phyloP scores from a whole-genome alignment of 2,113 vertebrate species.

The Fregata magnificens region DNA sequence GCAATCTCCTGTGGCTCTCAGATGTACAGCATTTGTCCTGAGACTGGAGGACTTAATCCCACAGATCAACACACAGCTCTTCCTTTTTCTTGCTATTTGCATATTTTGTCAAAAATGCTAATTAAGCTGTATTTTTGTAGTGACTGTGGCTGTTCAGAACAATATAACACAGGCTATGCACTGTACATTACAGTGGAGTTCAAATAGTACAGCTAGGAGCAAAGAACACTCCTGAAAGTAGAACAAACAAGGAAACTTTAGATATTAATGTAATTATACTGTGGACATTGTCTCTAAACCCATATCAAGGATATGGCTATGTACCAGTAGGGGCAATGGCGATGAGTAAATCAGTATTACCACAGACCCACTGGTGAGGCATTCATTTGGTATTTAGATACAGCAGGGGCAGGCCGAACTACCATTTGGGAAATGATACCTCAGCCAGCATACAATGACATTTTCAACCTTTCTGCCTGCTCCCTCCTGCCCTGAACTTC shows the following conservation, averaged over 20 bases:
- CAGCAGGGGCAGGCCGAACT: neutral
- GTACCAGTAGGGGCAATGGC: neutral
- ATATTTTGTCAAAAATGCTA: neutral
- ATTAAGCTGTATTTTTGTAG: neutral
- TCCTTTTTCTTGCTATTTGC: neutral
- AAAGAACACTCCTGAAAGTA: neutral
- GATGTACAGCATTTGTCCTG: neutral
- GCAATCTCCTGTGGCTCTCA: neutral
- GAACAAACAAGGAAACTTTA: neutral
- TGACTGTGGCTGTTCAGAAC: neutral
- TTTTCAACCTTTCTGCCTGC: slow-evolving; percentile 27
- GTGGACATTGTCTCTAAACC: neutral
- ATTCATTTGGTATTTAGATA: neutral
- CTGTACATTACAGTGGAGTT: neutral
- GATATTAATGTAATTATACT: neutral
- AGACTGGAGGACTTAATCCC: neutral
- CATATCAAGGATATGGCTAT: neutral
- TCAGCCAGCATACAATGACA: neutral
- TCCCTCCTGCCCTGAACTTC: slow-evolving; percentile 16
- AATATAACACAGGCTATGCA: neutral
- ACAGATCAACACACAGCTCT: neutral
- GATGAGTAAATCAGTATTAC: neutral
- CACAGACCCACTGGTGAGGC: neutral
- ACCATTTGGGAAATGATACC: neutral
- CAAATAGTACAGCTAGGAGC: neutral